Percentiles rank a stretch among this genome's conserved stretches.
Conservation (phyloP, 2,797 vertebrate species). For the Enteromius afrohamiltoni region DNA sequence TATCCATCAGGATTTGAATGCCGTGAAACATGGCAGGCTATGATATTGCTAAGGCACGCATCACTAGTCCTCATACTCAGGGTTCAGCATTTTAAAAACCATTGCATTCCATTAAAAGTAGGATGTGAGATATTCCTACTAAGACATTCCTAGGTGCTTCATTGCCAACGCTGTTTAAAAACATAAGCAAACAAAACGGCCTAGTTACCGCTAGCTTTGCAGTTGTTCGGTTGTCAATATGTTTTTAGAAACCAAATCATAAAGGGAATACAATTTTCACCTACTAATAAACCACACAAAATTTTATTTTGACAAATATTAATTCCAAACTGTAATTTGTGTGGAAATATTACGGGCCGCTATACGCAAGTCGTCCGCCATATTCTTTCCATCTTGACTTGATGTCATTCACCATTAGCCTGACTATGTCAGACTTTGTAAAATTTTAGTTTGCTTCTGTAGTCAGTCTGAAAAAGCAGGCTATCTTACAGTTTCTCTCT, state of each 20-base stretch:
- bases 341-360: too few species aligned
- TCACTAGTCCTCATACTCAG: neutral
- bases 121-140: neutral
- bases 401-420: too few species aligned
- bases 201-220: neutral
- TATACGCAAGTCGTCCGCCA: too few species aligned
- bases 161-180: neutral
- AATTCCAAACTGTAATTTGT: too few species aligned
- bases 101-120: neutral
- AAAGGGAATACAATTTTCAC: neutral
- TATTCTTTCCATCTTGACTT: too few species aligned
- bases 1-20: neutral
- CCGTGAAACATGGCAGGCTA: slow-evolving; percentile 3
- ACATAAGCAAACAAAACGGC: neutral
- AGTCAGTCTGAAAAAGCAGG: too few species aligned
- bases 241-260: neutral
- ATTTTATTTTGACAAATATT: too few species aligned
- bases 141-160: neutral
- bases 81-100: neutral
- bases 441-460: too few species aligned
- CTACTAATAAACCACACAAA: neutral
- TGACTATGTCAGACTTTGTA: too few species aligned
- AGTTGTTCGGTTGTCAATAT: neutral
- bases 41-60: neutral
- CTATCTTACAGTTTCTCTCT: too few species aligned